phyloP scores from a whole-genome alignment of 1,140 invertebrate genomes.

The Lepidurus packardi region DNA sequence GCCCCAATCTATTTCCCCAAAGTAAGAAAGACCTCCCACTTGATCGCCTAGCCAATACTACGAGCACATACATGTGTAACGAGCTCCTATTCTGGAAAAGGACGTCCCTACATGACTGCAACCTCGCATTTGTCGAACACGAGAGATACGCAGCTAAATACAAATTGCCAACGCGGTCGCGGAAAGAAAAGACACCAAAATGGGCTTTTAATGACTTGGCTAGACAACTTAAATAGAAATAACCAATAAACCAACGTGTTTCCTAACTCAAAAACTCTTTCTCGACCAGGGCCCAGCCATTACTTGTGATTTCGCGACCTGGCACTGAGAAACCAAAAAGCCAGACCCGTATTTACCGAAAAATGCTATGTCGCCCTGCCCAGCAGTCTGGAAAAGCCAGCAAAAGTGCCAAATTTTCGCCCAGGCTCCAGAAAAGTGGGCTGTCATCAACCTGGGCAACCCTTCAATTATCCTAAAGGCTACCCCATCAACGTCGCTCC shows the following conservation, averaged over 20 bases:
- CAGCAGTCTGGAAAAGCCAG: too few relatives aligned
- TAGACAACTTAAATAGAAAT: background rate
- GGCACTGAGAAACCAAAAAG: background rate
- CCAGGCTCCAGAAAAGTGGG: background rate
- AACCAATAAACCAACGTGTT: background rate
- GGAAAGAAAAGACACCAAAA: background rate
- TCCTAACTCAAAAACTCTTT: background rate
- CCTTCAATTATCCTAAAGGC: conserved; percentile 21
- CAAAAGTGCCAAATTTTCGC: conserved; percentile 8
- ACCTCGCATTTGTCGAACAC: background rate
- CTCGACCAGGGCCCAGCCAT: background rate
- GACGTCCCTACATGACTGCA: background rate
- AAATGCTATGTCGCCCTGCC: background rate
- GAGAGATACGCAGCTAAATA: background rate
- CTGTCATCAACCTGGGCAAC: background rate
- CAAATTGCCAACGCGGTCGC: background rate
- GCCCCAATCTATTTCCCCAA: background rate
- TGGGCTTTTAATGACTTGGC: conserved; percentile 4
- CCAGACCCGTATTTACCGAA: background rate
- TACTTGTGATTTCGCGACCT: background rate
- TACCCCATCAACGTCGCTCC: background rate
- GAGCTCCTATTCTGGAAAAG: background rate
- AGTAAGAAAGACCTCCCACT: conserved; percentile 1
- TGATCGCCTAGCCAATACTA: background rate
- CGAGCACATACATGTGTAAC: background rate